phyloP scores from a whole-genome alignment of 30 jellyfish, hydroid and myxozoan species.

The Aurelia aurita region DNA sequence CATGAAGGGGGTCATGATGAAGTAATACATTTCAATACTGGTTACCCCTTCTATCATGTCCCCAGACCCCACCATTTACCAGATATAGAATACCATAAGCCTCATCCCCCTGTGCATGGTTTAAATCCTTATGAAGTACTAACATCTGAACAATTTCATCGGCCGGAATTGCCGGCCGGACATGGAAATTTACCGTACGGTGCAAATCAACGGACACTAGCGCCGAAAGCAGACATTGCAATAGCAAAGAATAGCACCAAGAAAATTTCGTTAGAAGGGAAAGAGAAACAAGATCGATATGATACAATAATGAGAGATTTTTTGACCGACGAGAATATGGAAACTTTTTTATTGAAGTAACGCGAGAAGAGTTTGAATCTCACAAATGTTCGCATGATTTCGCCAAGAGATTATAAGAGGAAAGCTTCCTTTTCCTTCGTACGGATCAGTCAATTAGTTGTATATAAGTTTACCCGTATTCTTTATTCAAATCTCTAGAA shows the following conservation, averaged over 20 bases:
- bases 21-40: slow-evolving; percentile 62
- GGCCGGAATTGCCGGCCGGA: slow-evolving; percentile 64
- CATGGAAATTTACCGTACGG: slow-evolving; percentile 74
- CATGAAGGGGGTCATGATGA: slow-evolving; percentile 40
- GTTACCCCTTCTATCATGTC: slow-evolving; percentile 77
- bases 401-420: too few species aligned
- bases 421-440: too few species aligned
- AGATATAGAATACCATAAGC: slow-evolving; percentile 60
- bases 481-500: too few species aligned
- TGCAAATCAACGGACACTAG: slow-evolving; percentile 35
- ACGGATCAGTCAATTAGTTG: too few species aligned
- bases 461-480: too few species aligned
- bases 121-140: slow-evolving; percentile 80
- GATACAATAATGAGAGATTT: slow-evolving; percentile 1
- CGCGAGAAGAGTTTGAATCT: background rate
- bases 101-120: slow-evolving; percentile 81
- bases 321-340: slow-evolving; percentile 31
- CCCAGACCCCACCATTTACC: slow-evolving; percentile 67
- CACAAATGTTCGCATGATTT: too few species aligned
- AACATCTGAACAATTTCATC: slow-evolving; percentile 70
- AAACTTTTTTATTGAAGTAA: slow-evolving; percentile 13
- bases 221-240: too few species aligned
- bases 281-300: background rate
- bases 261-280: too few species aligned
- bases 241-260: too few species aligned